phyloP scores from a whole-genome alignment of 1,140 invertebrate genomes.

The Aethina tumida region DNA sequence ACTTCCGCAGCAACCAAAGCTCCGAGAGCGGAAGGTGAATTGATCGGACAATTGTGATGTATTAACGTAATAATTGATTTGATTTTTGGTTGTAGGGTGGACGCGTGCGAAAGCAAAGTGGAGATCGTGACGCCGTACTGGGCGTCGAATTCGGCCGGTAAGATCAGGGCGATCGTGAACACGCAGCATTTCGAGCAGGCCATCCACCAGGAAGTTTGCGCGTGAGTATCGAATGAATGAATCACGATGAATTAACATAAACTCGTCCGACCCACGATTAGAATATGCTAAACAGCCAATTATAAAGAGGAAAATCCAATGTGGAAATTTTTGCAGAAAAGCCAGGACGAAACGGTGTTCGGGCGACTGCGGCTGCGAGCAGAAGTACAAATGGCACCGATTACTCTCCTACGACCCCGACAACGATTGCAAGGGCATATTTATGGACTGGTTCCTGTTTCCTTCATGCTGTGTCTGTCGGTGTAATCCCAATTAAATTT shows the following conservation, averaged over 20 bases:
- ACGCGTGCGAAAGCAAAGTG: constrained; percentile 84
- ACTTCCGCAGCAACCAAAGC: constrained; percentile 41
- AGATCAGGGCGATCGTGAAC: constrained; percentile 84
- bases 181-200: constrained; percentile 92
- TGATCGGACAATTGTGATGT: constrained; percentile 18
- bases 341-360: constrained; percentile 67
- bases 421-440: constrained; percentile 88
- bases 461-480: constrained; percentile 87
- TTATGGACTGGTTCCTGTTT: constrained; percentile 93
- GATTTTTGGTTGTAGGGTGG: constrained; percentile 42
- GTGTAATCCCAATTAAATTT: too few species aligned
- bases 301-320: too few species aligned
- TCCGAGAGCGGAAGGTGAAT: constrained; percentile 49
- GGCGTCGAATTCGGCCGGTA: constrained; percentile 85
- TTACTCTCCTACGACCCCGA: constrained; percentile 84
- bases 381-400: constrained; percentile 83
- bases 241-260: too few species aligned
- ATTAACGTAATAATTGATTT: too few species aligned
- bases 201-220: constrained; percentile 89
- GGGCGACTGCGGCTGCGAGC: constrained; percentile 79
- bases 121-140: constrained; percentile 90
- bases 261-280: too few species aligned
- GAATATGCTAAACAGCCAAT: too few species aligned
- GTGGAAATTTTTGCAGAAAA: constrained; percentile 61
- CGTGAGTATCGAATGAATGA: constrained; percentile 60